Conservation (phyloP, 2,113 vertebrate species). For the Centropus unirufus region DNA sequence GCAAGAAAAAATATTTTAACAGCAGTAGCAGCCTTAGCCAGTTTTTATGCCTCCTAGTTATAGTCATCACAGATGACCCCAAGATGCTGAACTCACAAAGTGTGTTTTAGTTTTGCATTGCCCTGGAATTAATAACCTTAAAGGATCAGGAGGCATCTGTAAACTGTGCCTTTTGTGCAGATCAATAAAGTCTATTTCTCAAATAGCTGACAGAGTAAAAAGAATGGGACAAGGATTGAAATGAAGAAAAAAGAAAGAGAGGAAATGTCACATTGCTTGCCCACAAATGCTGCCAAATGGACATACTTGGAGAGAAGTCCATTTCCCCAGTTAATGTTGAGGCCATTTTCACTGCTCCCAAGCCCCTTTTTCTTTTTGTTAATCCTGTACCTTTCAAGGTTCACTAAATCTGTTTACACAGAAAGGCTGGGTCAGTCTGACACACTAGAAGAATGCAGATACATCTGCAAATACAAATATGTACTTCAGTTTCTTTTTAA, state of each 20-base stretch:
- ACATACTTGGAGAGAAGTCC: slow-evolving; percentile 13
- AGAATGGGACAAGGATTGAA: slow-evolving; percentile 18
- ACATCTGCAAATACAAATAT: not conserved
- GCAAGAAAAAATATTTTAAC: not conserved
- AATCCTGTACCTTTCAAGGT: slow-evolving; percentile 49
- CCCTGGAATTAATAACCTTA: not conserved
- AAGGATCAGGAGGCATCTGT: not conserved
- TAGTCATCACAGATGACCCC: not conserved
- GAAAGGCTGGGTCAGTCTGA: slow-evolving; percentile 33
- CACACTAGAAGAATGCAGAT: not conserved
- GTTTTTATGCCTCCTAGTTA: not conserved
- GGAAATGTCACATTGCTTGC: slow-evolving; percentile 5
- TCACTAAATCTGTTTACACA: slow-evolving; percentile 59
- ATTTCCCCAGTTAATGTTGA: slow-evolving; percentile 14
- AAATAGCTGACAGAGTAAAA: not conserved
- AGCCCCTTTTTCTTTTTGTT: slow-evolving; percentile 22
- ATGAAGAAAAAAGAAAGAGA: not conserved
- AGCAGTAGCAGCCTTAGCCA: not conserved
- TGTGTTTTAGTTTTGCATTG: not conserved
- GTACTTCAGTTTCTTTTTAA: not conserved
- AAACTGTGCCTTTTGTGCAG: slow-evolving; percentile 9
- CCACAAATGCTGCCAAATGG: slow-evolving; percentile 29
- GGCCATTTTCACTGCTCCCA: slow-evolving; percentile 1
- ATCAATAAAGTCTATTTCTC: slow-evolving; percentile 4
- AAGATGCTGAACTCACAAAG: not conserved